A percentile compares a stretch with the other conserved stretches of the same genome.
These are phyloP conservation scores for Halictus rubicundus DNA, from an alignment of 1,140 invertebrate genomes.

Conservation along the genomic window DNA sequence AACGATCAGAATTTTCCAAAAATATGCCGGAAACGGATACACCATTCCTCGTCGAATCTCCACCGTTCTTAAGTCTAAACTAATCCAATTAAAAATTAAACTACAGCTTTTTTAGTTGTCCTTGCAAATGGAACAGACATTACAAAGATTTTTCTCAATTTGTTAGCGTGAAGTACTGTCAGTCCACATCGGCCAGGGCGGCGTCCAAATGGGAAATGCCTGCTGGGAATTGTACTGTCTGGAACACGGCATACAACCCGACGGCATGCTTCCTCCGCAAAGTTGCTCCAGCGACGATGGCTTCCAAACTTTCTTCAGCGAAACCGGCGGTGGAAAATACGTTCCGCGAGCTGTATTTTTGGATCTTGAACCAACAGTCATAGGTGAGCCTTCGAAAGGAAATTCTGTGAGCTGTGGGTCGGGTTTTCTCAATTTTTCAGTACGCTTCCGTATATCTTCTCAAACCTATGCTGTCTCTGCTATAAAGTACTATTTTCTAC, in stretches of 20 bases:
- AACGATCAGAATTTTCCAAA: no score
- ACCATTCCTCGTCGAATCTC: no score
- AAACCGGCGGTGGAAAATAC: slow-evolving; percentile 86
- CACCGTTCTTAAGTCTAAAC: no score
- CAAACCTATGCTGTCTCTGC: no score
- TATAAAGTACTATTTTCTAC: no score
- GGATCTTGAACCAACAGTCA: slow-evolving; percentile 89
- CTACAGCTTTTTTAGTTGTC: no score
- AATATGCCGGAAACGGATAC: neutral
- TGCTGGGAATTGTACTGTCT: slow-evolving; percentile 87
- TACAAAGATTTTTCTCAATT: slow-evolving; percentile 7
- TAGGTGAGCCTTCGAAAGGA: slow-evolving; percentile 74
- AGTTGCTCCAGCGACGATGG: slow-evolving; percentile 78
- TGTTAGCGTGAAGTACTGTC: slow-evolving; percentile 78
- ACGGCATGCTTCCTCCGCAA: slow-evolving; percentile 80
- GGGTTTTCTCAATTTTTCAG: no score
- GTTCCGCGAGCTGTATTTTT: slow-evolving; percentile 90
- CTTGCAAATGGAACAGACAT: no score
- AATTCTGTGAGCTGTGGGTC: no score
- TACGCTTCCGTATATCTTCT: no score
- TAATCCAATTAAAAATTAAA: no score
- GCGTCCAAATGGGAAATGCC: slow-evolving; percentile 88
- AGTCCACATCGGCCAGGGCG: slow-evolving; percentile 88
- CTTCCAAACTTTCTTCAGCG: slow-evolving; percentile 86
- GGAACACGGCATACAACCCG: slow-evolving; percentile 86